Conservation (phyloP, 2,888 invertebrate species). For the Blastobasis lacticolella region DNA sequence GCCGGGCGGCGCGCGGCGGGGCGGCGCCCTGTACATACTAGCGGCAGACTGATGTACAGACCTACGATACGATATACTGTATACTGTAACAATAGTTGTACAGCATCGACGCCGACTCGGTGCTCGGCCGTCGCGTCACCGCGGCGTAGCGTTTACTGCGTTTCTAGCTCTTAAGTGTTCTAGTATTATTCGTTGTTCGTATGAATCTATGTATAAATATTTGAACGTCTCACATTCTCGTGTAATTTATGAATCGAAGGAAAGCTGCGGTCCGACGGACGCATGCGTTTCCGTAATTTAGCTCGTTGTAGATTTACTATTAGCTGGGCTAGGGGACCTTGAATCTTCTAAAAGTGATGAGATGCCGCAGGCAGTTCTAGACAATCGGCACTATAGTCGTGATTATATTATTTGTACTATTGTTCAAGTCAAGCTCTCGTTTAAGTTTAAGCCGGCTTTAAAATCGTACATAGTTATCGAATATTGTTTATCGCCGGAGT, state of each 20-base stretch:
- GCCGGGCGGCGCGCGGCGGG: conserved; percentile 16
- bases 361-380: conserved; percentile 70
- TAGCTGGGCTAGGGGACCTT: conserved; percentile 75
- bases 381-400: conserved; percentile 74
- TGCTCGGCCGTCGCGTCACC: conserved; percentile 59
- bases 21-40: conserved; percentile 51
- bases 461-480: conserved; percentile 69
- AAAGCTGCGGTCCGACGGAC: conserved; percentile 46
- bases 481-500: conserved; percentile 67
- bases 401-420: conserved; percentile 63
- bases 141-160: conserved; percentile 55
- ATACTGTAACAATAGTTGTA: conserved; percentile 60
- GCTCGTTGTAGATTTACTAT: conserved; percentile 71
- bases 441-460: conserved; percentile 68
- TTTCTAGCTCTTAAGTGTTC: conserved; percentile 67
- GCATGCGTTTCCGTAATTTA: conserved; percentile 62
- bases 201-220: conserved; percentile 74
- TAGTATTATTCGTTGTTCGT: conserved; percentile 74
- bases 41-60: conserved; percentile 69
- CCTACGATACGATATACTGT: conserved; percentile 43
- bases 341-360: conserved; percentile 59
- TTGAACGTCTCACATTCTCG: conserved; percentile 72
- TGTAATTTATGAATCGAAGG: conserved; percentile 71
- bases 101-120: conserved; percentile 56
- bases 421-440: conserved; percentile 70